Evolutionary conservation across 2,113 vertebrate species (phyloP).

Genomic region (Dryoscopus gambensis): DNA sequence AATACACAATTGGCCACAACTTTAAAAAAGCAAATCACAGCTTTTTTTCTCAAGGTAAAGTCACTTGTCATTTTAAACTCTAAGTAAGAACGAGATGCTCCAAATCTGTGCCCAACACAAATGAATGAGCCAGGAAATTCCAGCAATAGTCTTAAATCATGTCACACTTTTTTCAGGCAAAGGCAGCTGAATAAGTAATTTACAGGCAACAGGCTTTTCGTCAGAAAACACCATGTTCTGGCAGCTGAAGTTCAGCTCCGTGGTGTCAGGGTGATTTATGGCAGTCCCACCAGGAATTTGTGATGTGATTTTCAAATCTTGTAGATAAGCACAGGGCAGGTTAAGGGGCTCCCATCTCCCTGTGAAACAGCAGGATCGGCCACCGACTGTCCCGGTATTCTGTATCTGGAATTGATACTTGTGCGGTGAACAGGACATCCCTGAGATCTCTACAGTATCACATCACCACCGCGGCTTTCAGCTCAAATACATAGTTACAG

Average conservation of each 20-base stretch:
- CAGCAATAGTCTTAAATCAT: neutral
- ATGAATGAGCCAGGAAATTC: neutral
- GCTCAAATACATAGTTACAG: neutral
- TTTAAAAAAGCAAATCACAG: neutral
- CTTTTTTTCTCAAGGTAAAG: neutral
- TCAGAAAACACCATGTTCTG: neutral
- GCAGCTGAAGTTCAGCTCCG: neutral
- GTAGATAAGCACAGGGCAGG: neutral
- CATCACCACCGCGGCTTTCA: fast-evolving
- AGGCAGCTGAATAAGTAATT: neutral
- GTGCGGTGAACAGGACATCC: neutral
- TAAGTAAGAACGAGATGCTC: neutral
- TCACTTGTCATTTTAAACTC: neutral
- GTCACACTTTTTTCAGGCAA: neutral
- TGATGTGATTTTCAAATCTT: neutral
- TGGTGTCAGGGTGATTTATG: neutral
- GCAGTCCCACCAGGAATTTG: neutral
- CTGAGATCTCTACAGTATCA: neutral
- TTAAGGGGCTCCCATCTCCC: neutral
- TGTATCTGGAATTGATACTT: neutral
- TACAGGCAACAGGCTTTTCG: neutral
- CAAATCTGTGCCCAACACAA: neutral
- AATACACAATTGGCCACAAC: neutral
- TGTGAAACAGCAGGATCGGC: neutral
- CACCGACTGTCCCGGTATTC: neutral